Base-by-base conservation (phyloP, 2,797 vertebrate species). In the Poecilia gillii region DNA sequence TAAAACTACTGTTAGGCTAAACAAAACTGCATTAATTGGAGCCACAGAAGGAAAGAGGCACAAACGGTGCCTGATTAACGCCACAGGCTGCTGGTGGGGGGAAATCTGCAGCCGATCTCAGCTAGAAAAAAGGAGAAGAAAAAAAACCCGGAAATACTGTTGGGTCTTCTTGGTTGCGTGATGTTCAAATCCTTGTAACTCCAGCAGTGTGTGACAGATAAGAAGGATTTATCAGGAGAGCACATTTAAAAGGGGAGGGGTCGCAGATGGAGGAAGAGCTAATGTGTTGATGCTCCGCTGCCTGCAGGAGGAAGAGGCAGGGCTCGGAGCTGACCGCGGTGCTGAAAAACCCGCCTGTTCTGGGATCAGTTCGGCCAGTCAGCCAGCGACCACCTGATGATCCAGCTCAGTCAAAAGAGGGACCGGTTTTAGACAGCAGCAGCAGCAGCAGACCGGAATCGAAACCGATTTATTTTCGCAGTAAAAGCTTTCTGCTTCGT, bases 361-460 rank as follows among this genome's bases (percentile, higher is more conserved):
- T 74, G 64, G 82, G 36, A 68, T 68, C 64, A 41, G 64, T 12
- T 68, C 36, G 81, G 85, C 85, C 90, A 86, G 80, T 77, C 79
- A 53, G 73, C 72, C 47, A 70, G 36, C 75, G 68, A 75, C 88
- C 91, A 92, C 89, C 90, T 91, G 91, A 91, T 88, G 90, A 88
- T 88, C 84, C 83, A 80, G 73, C 73, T 16, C 76, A 89, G 85
- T 82, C 31, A 41, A 49, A 62, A 55, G 20, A 16, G 28, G 46
- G 46, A 7, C 12, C 31, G 39, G 43, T 0, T 33, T 33, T 16
- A 51, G 45, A 46, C 45, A 46, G 45, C 20, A 51, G 49, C 47
- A 46, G 45, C 46, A 31, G 57, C 28, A 62, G 28, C 57, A 14
- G 57, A 62, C 57, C 57, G 57, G 57, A 33, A 62, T 62, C 14